Base-by-base conservation (phyloP, 2,797 vertebrate species). In the Eulemur albifrons region DNA sequence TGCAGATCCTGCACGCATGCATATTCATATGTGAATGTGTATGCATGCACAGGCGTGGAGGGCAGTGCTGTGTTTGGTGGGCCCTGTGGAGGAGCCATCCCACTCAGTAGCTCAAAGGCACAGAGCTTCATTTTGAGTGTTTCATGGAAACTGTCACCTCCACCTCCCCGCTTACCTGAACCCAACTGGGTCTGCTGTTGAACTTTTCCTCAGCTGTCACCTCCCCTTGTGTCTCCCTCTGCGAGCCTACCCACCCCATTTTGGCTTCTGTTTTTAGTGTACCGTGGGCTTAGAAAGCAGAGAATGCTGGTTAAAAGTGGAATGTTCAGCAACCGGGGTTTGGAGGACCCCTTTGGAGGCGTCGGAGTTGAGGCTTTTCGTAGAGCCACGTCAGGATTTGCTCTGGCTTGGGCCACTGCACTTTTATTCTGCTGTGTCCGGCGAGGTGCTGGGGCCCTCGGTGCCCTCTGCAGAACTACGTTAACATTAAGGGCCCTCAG, bases 41-140 rank as follows among this genome's bases (percentile, higher is more conserved):
- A 27, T 20, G 7, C 32, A 13, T 50, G 30, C 67, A 48, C 45
- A 1, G 0, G 1, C 0, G 4, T 30, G 4, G 63, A 17, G 12
- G 15, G 32, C 23, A 10, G 2, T 32, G 18, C 43, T 11, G 25
- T 35, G 3, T 7, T 50, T 30, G 7, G 10, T 0, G n/a, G 48
- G 21, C 45, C 25, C 63, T 13, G 0, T 3, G 59, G 32, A 50
- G 23, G 69, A 92, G n/a, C 3, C 9, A n/a, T 48, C 38, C 50
- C 20, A 27, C 45, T 43, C 1, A 0, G 7, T 0, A 8, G 69
- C 70, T 11, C 3, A 12, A 20, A 79, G 57, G 21, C 8, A 1
- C 27, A 35, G 7, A 69, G 57, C 79, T 32, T 43, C 50, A 0
- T 32, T 40, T 61, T 70, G n/a, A n/a, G 45, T 50, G 73, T 70